Conservation (phyloP, 2,113 vertebrate species). For the Trematomus loennbergii region DNA sequence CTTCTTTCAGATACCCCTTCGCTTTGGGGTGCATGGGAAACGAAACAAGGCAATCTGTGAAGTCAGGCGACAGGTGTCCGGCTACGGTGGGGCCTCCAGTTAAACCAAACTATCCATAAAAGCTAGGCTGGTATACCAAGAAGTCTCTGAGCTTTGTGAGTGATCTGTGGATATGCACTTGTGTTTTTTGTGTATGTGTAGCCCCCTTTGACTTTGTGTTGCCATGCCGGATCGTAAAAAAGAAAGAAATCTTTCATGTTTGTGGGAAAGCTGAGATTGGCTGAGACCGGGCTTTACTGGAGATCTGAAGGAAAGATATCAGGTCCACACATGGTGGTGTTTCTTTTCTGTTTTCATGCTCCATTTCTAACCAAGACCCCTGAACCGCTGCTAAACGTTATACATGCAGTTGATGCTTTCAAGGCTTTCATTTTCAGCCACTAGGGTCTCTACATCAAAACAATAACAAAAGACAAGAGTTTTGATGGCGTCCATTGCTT, state of each 20-base stretch:
- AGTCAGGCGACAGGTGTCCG: constrained; percentile 69
- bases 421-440: no score
- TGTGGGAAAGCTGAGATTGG: constrained; percentile 80
- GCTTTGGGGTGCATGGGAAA: constrained; percentile 49
- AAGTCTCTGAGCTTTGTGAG: not conserved
- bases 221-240: constrained; percentile 51
- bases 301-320: constrained; percentile 78
- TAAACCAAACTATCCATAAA: constrained; percentile 29
- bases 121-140: not conserved
- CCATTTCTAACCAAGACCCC: constrained; percentile 39
- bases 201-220: not conserved
- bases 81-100: constrained; percentile 12
- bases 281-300: constrained; percentile 75
- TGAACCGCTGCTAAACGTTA: constrained; percentile 11
- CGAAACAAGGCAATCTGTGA: constrained; percentile 30
- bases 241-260: constrained; percentile 75
- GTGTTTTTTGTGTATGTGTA: constrained; percentile 4
- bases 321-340: constrained; percentile 40
- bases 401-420: not conserved
- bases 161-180: constrained; percentile 23
- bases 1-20: not conserved
- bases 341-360: constrained; percentile 15
- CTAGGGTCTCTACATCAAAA: no score
- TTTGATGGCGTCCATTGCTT: no score
- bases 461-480: no score